These are phyloP conservation scores for Andrena chrysosceles DNA, from an alignment of 2,888 invertebrate genomes.

Conservation along the genomic window DNA sequence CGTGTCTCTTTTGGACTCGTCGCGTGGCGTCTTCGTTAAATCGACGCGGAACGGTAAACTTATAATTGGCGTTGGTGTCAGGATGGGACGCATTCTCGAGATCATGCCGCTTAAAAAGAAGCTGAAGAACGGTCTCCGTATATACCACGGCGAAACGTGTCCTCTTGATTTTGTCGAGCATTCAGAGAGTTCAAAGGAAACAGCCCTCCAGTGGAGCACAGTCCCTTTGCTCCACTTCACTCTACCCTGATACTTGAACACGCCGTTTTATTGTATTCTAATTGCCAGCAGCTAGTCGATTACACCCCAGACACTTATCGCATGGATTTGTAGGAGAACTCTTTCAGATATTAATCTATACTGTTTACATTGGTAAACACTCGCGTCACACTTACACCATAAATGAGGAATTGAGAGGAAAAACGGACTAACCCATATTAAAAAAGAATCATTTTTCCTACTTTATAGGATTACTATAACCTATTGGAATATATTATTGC, in stretches of 20 bases:
- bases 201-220: not conserved
- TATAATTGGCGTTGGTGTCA: slow-evolving; percentile 52
- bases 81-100: slow-evolving; percentile 26
- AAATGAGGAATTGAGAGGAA: too few relatives aligned
- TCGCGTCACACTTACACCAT: too few relatives aligned
- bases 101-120: slow-evolving; percentile 26
- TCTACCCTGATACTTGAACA: not conserved
- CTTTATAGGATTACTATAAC: too few relatives aligned
- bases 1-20: slow-evolving; percentile 1
- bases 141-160: slow-evolving; percentile 2
- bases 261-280: not conserved
- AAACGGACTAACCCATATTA: too few relatives aligned
- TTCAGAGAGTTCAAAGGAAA: not conserved
- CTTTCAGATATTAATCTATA: too few relatives aligned
- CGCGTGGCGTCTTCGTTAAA: slow-evolving; percentile 40
- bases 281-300: not conserved
- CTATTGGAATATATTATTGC: too few relatives aligned
- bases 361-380: too few relatives aligned
- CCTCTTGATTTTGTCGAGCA: slow-evolving; percentile 14
- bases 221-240: not conserved
- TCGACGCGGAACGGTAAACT: slow-evolving; percentile 39
- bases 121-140: not conserved
- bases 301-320: not conserved
- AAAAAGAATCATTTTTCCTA: too few relatives aligned
- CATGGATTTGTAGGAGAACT: too few relatives aligned